Evolutionary conservation across 2,113 vertebrate genomes (phyloP).

Genomic region (Gallinago undulata): DNA sequence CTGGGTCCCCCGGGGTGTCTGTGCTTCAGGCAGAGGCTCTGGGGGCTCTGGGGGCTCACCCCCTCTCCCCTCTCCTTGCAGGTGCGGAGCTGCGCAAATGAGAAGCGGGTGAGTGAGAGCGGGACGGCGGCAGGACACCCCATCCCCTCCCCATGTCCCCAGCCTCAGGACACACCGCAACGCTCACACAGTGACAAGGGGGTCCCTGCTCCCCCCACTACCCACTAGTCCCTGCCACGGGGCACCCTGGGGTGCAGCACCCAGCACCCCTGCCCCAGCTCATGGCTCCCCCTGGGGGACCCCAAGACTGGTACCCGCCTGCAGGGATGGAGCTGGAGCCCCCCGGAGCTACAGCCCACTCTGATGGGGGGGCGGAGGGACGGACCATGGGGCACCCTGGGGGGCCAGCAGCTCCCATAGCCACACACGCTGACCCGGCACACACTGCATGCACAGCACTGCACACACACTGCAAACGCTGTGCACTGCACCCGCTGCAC

Average conservation of each 20-base stretch:
- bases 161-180: not conserved
- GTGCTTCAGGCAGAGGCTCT: not conserved
- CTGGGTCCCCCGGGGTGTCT: not conserved
- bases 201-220: not conserved
- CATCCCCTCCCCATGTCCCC: slow-evolving; percentile 33
- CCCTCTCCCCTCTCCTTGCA: slow-evolving; percentile 39
- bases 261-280: not conserved
- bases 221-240: not conserved
- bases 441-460: not conserved
- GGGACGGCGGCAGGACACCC: not conserved
- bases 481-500: not conserved
- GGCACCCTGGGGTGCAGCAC: not conserved
- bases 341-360: not conserved
- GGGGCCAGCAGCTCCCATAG: not conserved
- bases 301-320: not conserved
- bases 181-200: not conserved
- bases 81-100: slow-evolving; percentile 52
- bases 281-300: fast-evolving
- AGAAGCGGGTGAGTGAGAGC: slow-evolving; percentile 31
- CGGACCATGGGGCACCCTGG: fast-evolving
- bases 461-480: not conserved
- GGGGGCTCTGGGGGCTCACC: not conserved
- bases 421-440: fast-evolving
- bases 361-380: fast-evolving
- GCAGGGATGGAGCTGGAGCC: not conserved